A percentile compares a stretch with the other conserved stretches of the same genome.
These are phyloP conservation scores for Romanogobio albipinnatus DNA, from an alignment of 2,113 vertebrate genomes.

Conservation along the genomic window DNA sequence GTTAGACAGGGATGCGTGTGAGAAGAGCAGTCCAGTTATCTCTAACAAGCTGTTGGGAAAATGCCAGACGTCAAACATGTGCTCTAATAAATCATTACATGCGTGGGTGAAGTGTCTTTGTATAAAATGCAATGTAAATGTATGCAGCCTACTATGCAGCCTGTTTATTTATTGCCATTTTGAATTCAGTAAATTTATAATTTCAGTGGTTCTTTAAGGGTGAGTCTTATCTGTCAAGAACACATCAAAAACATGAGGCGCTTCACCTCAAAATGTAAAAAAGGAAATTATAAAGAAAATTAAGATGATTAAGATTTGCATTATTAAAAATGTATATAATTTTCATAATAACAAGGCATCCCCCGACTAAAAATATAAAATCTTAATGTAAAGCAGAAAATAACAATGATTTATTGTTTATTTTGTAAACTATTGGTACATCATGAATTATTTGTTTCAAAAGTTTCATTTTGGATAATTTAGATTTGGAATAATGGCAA, in stretches of 20 bases:
- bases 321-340: too few relatives aligned
- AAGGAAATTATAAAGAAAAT: background rate
- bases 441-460: too few relatives aligned
- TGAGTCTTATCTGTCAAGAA: background rate
- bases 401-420: too few relatives aligned
- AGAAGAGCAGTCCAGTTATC: background rate
- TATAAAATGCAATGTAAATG: background rate
- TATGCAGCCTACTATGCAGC: background rate
- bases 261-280: background rate
- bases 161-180: background rate
- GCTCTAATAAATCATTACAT: background rate
- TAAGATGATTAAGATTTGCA: too few relatives aligned
- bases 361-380: too few relatives aligned
- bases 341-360: too few relatives aligned
- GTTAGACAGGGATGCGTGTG: background rate
- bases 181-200: background rate
- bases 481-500: background rate
- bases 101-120: background rate
- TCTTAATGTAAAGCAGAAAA: too few relatives aligned
- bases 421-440: too few relatives aligned
- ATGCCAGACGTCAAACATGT: conserved; percentile 18
- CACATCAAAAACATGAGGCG: background rate
- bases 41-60: conserved; percentile 14
- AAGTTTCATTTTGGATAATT: background rate
- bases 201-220: too few relatives aligned